A percentile compares a stretch with the other conserved stretches of the same genome.
phyloP scores from a whole-genome alignment of 2,888 invertebrate species.

The Xestoiulus laeticollis region DNA sequence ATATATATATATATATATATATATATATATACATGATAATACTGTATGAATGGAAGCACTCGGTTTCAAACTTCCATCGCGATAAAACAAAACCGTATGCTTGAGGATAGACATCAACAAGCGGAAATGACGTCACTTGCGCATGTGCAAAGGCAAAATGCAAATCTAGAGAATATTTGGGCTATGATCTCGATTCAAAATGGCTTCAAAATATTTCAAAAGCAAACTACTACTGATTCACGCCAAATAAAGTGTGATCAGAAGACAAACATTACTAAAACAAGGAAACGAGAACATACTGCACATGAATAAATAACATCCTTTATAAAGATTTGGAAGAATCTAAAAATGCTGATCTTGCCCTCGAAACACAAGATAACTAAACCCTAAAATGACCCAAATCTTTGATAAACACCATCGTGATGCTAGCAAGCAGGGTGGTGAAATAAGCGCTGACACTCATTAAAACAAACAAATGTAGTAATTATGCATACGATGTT shows the following conservation, averaged over 20 bases:
- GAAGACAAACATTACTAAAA: neutral
- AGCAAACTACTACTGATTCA: neutral
- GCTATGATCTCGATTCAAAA: neutral
- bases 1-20: too few species aligned
- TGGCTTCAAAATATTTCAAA: neutral
- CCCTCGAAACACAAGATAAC: neutral
- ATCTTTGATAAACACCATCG: neutral
- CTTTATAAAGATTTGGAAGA: neutral
- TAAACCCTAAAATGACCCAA: neutral
- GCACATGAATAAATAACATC: neutral
- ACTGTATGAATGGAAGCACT: too few species aligned
- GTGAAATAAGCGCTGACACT: constrained; percentile 1
- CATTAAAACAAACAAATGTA: neutral
- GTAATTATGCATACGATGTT: neutral
- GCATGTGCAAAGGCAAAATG: too few species aligned
- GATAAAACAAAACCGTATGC: too few species aligned
- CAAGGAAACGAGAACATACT: neutral
- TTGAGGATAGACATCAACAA: too few species aligned
- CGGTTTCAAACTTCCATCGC: too few species aligned
- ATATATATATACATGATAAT: too few species aligned
- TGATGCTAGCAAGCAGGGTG: neutral
- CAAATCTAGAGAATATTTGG: too few species aligned
- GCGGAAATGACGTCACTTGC: too few species aligned
- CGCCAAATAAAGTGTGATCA: neutral
- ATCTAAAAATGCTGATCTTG: neutral